Conservation (phyloP, 2,888 invertebrate species). For the Pyrrhia umbra region DNA sequence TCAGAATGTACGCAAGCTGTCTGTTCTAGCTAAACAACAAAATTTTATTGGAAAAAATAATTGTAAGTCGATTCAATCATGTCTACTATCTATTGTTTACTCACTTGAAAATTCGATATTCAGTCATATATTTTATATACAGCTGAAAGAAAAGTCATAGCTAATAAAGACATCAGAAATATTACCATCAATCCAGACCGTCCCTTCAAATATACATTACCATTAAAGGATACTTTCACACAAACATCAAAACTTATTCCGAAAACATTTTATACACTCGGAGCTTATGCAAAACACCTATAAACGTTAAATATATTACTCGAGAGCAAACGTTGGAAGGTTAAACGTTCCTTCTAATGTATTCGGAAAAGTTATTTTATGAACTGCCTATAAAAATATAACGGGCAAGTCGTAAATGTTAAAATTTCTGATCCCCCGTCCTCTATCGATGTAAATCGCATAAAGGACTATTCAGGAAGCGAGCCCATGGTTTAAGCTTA, state of each 20-base stretch:
- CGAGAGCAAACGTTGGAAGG: conserved; percentile 75
- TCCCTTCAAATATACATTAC: conserved; percentile 40
- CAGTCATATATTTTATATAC: conserved; percentile 15
- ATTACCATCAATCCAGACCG: conserved; percentile 45
- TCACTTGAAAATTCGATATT: too few relatives aligned
- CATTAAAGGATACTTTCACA: conserved; percentile 59
- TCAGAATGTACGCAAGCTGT: too few relatives aligned
- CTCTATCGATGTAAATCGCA: conserved; percentile 79
- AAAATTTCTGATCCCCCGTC: conserved; percentile 75
- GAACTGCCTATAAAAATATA: conserved; percentile 87
- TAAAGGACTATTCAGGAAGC: conserved; percentile 68
- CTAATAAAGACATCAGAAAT: conserved; percentile 43
- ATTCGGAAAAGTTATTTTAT: conserved; percentile 86
- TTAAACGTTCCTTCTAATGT: conserved; percentile 81
- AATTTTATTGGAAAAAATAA: too few relatives aligned
- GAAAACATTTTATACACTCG: conserved; percentile 75
- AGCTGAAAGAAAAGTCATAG: conserved; percentile 4
- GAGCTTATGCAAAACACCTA: conserved; percentile 84
- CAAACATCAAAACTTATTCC: conserved; percentile 71
- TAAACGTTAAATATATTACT: conserved; percentile 85
- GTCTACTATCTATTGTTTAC: too few relatives aligned
- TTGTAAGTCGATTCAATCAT: too few relatives aligned
- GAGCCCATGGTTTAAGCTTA: conserved; percentile 71
- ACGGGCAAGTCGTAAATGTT: conserved; percentile 82
- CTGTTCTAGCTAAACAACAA: too few relatives aligned